Conservation (phyloP, 2,888 invertebrate genomes). For the Tuta absoluta region DNA sequence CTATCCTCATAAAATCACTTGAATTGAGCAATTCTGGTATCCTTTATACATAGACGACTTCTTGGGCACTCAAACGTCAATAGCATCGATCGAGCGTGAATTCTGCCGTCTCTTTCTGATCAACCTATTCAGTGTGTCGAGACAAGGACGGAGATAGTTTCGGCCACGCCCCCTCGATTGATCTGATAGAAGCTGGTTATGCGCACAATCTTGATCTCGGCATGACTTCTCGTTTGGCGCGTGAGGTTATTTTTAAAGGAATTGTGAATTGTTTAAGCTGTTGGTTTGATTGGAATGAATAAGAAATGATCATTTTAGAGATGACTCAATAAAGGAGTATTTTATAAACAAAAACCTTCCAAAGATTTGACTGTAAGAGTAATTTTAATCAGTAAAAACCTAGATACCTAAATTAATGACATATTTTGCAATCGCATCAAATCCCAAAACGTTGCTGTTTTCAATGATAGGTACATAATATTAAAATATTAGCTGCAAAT, state of each 20-base stretch:
- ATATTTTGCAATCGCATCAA: too few relatives aligned
- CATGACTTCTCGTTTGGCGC: slow-evolving; percentile 57
- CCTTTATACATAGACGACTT: slow-evolving; percentile 42
- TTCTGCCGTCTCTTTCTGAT: slow-evolving; percentile 51
- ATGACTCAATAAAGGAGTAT: too few relatives aligned
- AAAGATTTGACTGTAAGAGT: too few relatives aligned
- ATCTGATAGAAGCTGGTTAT: slow-evolving; percentile 73
- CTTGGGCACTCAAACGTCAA: slow-evolving; percentile 39
- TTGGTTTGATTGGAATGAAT: not conserved
- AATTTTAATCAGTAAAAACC: too few relatives aligned
- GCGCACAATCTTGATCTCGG: slow-evolving; percentile 62
- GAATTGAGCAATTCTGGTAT: not conserved
- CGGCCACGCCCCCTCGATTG: slow-evolving; percentile 71
- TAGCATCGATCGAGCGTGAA: slow-evolving; percentile 65
- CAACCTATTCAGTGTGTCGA: slow-evolving; percentile 20
- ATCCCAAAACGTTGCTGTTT: too few relatives aligned
- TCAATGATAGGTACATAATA: too few relatives aligned
- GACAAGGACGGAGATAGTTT: slow-evolving; percentile 53
- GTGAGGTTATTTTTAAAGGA: slow-evolving; percentile 32
- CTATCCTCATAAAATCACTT: slow-evolving; percentile 1
- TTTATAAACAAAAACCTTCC: too few relatives aligned
- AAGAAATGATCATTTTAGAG: too few relatives aligned
- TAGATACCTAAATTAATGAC: too few relatives aligned
- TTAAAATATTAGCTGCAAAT: too few relatives aligned
- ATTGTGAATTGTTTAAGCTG: slow-evolving; percentile 14